Conservation (phyloP, 2,113 vertebrate genomes). For the Ctenodactylus gundi region DNA sequence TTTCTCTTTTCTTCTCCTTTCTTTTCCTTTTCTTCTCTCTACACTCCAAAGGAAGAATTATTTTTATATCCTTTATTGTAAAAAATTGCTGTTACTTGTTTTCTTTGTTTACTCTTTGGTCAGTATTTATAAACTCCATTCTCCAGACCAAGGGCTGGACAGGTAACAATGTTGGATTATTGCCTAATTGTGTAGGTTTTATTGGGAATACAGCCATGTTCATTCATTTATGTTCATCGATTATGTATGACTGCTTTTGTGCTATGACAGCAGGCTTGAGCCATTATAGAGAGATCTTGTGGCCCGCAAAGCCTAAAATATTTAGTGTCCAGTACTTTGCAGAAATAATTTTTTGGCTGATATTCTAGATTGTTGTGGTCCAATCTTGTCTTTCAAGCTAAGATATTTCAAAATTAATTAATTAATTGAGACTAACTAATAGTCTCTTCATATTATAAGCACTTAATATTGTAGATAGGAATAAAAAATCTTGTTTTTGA, state of each 20-base stretch:
- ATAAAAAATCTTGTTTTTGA: neutral
- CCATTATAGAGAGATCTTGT: neutral
- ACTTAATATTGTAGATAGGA: neutral
- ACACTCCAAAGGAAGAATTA: neutral
- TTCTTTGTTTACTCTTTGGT: neutral
- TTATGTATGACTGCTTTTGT: conserved; percentile 5
- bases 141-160: neutral
- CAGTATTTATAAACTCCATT: neutral
- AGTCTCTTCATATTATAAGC: neutral
- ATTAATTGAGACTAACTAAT: too few relatives aligned
- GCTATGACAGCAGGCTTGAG: neutral
- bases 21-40: too few relatives aligned
- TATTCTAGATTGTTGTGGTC: neutral
- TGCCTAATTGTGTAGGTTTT: conserved; percentile 1
- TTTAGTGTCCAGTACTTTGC: neutral
- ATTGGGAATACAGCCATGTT: neutral
- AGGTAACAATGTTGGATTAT: neutral
- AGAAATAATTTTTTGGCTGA: neutral
- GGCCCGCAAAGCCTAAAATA: neutral
- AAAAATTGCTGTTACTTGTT: neutral
- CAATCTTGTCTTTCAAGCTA: neutral
- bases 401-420: neutral
- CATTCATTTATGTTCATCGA: neutral
- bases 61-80: neutral
- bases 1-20: too few relatives aligned